phyloP scores from a whole-genome alignment of 2,113 vertebrate species.

The Boulengeromyrus knoepffleri region DNA sequence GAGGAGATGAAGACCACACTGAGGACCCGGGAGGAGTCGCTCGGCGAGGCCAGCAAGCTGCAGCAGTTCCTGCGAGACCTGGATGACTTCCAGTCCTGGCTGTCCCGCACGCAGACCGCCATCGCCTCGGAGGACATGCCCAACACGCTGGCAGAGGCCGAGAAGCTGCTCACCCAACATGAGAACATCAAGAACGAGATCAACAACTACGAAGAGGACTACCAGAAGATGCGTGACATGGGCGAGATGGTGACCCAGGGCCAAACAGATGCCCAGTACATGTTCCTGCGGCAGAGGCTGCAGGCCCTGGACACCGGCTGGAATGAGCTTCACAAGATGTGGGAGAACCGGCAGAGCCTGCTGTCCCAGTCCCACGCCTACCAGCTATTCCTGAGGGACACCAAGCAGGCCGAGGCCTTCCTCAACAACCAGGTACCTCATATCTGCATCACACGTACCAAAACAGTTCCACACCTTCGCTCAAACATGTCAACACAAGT shows the following conservation, averaged over 20 bases:
- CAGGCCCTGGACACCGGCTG: slow-evolving; percentile 95
- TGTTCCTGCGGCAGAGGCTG: slow-evolving; percentile 92
- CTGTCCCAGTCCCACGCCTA: slow-evolving; percentile 93
- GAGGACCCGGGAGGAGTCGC: slow-evolving; percentile 87
- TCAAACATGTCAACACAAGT: background rate
- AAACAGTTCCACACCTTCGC: background rate
- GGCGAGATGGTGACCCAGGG: slow-evolving; percentile 97
- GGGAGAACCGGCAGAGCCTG: slow-evolving; percentile 95
- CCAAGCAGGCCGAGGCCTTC: slow-evolving; percentile 95
- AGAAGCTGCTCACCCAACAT: slow-evolving; percentile 94
- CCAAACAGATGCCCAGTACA: slow-evolving; percentile 94
- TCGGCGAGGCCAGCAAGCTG: slow-evolving; percentile 95
- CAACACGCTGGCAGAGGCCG: slow-evolving; percentile 85
- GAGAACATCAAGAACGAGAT: slow-evolving; percentile 96
- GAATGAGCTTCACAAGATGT: slow-evolving; percentile 99
- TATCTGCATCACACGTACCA: background rate
- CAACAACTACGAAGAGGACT: slow-evolving; percentile 95
- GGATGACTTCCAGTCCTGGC: slow-evolving; percentile 98
- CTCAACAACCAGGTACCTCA: slow-evolving; percentile 94
- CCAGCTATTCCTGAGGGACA: slow-evolving; percentile 93
- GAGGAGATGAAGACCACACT: slow-evolving; percentile 94
- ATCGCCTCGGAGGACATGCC: slow-evolving; percentile 98
- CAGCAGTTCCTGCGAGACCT: slow-evolving; percentile 95
- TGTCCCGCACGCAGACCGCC: slow-evolving; percentile 90
- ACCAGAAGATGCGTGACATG: slow-evolving; percentile 99